Conservation (phyloP, 23 tunicate genomes). For the Botrylloides violaceus region DNA sequence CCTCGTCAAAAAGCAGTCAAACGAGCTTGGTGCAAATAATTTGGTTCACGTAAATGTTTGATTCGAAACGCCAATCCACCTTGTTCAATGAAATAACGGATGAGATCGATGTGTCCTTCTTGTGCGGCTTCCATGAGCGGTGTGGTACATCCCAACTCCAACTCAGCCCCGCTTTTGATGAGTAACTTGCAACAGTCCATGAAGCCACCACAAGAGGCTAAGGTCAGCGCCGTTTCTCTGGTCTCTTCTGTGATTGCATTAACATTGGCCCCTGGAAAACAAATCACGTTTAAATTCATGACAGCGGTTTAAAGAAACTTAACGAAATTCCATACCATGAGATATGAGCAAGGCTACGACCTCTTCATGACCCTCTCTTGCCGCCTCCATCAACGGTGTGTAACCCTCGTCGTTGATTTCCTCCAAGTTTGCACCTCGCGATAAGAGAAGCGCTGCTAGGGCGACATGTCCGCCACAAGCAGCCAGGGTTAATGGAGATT, state of each 20-base stretch:
- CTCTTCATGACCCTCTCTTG: conserved; percentile 87
- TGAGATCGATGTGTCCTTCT: conserved; percentile 88
- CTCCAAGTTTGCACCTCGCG: conserved; percentile 85
- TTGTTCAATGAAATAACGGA: conserved; percentile 51
- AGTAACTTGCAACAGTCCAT: conserved; percentile 71
- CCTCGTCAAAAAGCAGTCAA: too few relatives aligned
- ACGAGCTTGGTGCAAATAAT: too few relatives aligned
- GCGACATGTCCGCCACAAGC: conserved; percentile 99
- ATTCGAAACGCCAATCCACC: too few relatives aligned
- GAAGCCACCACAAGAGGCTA: conserved; percentile 96
- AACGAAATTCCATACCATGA: conserved; percentile 29
- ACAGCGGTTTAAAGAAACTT: not conserved
- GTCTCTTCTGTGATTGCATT: conserved; percentile 95
- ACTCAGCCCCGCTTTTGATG: conserved; percentile 72
- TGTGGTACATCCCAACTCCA: conserved; percentile 90
- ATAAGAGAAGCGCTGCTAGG: conserved; percentile 72
- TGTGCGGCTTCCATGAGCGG: conserved; percentile 99
- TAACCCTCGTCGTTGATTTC: conserved; percentile 98
- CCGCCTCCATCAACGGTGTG: conserved; percentile 90
- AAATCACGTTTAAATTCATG: not conserved
- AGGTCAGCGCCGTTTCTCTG: conserved; percentile 89
- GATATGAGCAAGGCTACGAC: conserved; percentile 75
- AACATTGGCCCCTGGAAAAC: conserved; percentile 58
- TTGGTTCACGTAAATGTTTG: too few relatives aligned
- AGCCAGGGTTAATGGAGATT: conserved; percentile 94